phyloP scores from a whole-genome alignment of 2,888 invertebrate genomes.

The Dioctria linearis region DNA sequence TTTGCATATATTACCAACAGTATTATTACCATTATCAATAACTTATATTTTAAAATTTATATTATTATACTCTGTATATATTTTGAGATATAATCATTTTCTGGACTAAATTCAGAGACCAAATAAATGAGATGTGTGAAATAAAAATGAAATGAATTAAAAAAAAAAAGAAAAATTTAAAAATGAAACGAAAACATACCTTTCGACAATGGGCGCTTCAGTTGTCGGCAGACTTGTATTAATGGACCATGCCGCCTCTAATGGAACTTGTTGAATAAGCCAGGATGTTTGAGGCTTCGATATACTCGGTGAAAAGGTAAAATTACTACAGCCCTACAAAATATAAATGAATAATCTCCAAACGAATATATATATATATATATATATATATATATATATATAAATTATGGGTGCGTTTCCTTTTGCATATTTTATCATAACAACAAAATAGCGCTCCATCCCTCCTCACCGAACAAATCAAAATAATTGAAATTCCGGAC shows the following conservation, averaged over 20 bases:
- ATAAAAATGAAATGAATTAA: too few relatives aligned
- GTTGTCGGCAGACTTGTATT: slow-evolving; percentile 52
- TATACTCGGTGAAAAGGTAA: slow-evolving; percentile 76
- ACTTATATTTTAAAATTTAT: too few relatives aligned
- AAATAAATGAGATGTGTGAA: too few relatives aligned
- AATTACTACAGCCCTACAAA: slow-evolving; percentile 75
- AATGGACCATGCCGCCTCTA: slow-evolving; percentile 58
- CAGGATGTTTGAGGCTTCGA: slow-evolving; percentile 72
- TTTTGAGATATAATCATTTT: too few relatives aligned
- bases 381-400: not conserved
- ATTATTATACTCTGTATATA: too few relatives aligned
- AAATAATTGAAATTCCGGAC: slow-evolving; percentile 39
- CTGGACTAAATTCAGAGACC: too few relatives aligned
- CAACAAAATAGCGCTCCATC: not conserved
- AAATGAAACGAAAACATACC: slow-evolving; percentile 57
- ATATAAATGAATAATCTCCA: slow-evolving; percentile 12
- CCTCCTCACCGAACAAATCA: slow-evolving; percentile 31
- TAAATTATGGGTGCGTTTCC: not conserved
- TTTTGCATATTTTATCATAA: slow-evolving; percentile 35
- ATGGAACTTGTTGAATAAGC: slow-evolving; percentile 62
- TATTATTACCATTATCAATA: too few relatives aligned
- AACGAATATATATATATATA: not conserved
- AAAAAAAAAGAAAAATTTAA: too few relatives aligned
- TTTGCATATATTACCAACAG: too few relatives aligned
- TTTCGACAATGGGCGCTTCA: slow-evolving; percentile 59